Conservation (phyloP, 2,797 vertebrate species). For the Denticeps clupeoides region DNA sequence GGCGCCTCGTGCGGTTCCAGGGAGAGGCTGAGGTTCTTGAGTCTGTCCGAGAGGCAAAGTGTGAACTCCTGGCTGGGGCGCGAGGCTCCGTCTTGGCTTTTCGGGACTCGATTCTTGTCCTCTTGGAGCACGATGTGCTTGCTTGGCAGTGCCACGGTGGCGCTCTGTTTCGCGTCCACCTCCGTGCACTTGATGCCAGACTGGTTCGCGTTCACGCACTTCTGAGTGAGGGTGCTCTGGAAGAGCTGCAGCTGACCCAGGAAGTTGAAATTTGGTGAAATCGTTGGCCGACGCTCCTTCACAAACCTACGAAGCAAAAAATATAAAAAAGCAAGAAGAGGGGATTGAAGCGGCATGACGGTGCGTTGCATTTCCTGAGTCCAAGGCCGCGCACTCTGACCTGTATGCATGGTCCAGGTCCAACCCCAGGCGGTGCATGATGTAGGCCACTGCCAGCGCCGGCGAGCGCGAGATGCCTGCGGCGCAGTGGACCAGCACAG, state of each 20-base stretch:
- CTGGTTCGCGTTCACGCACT: slow-evolving; percentile 2
- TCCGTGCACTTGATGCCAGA: too few species aligned
- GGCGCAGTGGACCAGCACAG: slow-evolving; percentile 62
- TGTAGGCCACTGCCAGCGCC: slow-evolving; percentile 58
- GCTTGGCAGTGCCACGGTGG: slow-evolving; percentile 2
- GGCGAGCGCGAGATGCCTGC: slow-evolving; percentile 68
- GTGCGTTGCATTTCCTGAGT: background rate
- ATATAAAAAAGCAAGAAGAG: slow-evolving; percentile 22
- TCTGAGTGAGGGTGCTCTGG: slow-evolving; percentile 48
- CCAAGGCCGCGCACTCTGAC: slow-evolving; percentile 21
- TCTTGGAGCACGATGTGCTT: slow-evolving; percentile 8
- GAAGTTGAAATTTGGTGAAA: slow-evolving; percentile 71
- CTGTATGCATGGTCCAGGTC: slow-evolving; percentile 63
- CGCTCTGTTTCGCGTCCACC: too few species aligned
- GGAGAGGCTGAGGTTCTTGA: slow-evolving; percentile 25
- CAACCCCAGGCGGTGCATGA: slow-evolving; percentile 58
- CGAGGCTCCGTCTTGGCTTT: slow-evolving; percentile 8
- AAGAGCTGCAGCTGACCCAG: slow-evolving; percentile 66
- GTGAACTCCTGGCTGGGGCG: slow-evolving; percentile 12
- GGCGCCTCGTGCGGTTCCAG: slow-evolving; percentile 23
- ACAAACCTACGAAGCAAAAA: slow-evolving; percentile 51
- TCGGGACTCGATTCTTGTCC: slow-evolving; percentile 5
- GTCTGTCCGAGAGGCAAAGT: slow-evolving; percentile 30
- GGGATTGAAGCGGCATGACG: too few species aligned
- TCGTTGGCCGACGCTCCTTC: slow-evolving; percentile 64